phyloP scores from a whole-genome alignment of 2,797 vertebrate species.

The Oryzias dopingdopingensis region DNA sequence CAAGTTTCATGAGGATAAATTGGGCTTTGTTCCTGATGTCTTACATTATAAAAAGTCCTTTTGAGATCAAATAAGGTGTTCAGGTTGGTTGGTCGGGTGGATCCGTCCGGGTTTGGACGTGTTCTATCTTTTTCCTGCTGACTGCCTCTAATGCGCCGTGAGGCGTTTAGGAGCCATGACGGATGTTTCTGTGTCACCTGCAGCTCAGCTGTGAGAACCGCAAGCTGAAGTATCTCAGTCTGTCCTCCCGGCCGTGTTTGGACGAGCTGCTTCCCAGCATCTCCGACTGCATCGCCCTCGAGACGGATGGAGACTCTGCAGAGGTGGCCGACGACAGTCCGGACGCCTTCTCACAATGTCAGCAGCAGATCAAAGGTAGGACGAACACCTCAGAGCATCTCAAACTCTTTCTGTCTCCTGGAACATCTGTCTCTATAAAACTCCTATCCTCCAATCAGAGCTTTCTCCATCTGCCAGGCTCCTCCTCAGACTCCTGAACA shows the following conservation, averaged over 20 bases:
- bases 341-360: conserved; percentile 68
- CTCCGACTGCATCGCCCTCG: conserved; percentile 75
- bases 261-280: conserved; percentile 81
- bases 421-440: no score
- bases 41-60: no score
- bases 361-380: conserved; percentile 76
- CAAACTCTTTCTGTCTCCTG: background rate
- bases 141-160: no score
- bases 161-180: background rate
- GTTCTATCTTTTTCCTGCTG: no score
- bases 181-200: conserved; percentile 5
- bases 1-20: no score
- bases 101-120: no score
- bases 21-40: no score
- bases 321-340: conserved; percentile 58
- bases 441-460: no score
- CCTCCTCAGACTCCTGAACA: no score
- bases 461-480: no score
- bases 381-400: background rate
- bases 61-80: no score
- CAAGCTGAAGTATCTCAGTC: conserved; percentile 81
- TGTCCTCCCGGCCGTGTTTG: conserved; percentile 76
- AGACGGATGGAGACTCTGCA: conserved; percentile 62
- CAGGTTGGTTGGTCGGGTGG: no score
- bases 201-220: conserved; percentile 83